These are phyloP conservation scores for Trachelipus rathkii DNA, from an alignment of 1,140 invertebrate genomes.

Conservation along the genomic window DNA sequence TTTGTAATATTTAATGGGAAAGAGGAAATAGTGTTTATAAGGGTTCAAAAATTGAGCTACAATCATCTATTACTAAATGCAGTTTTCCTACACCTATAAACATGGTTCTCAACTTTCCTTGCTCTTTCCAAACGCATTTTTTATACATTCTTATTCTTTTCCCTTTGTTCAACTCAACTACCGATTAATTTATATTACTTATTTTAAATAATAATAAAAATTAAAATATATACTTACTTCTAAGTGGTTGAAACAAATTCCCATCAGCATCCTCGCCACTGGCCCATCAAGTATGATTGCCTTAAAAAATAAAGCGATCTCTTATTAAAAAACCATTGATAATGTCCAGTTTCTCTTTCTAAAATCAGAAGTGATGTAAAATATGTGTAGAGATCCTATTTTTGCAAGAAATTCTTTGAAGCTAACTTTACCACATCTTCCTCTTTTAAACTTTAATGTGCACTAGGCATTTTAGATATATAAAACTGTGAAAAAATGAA, in stretches of 20 bases:
- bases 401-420: slow-evolving; percentile 88
- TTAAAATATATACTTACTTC: slow-evolving; percentile 51
- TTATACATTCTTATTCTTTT: no score
- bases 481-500: no score
- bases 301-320: slow-evolving; percentile 88
- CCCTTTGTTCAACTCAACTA: no score
- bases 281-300: slow-evolving; percentile 89
- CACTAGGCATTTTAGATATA: slow-evolving; percentile 57
- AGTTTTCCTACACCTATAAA: no score
- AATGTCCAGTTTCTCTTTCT: slow-evolving; percentile 89
- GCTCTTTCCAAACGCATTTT: no score
- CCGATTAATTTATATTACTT: no score
- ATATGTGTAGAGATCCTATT: slow-evolving; percentile 82
- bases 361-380: slow-evolving; percentile 83
- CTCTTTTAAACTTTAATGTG: slow-evolving; percentile 76
- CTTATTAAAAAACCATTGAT: slow-evolving; percentile 87
- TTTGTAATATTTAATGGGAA: no score
- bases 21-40: no score
- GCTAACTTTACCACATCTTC: slow-evolving; percentile 86
- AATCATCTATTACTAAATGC: no score
- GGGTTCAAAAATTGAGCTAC: no score
- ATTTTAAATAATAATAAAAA: no score
- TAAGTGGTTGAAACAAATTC: slow-evolving; percentile 95
- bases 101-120: no score
- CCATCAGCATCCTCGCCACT: slow-evolving; percentile 96